These are phyloP conservation scores for Caligus rogercresseyi DNA, from an alignment of 1,140 invertebrate species.

Conservation along the genomic window DNA sequence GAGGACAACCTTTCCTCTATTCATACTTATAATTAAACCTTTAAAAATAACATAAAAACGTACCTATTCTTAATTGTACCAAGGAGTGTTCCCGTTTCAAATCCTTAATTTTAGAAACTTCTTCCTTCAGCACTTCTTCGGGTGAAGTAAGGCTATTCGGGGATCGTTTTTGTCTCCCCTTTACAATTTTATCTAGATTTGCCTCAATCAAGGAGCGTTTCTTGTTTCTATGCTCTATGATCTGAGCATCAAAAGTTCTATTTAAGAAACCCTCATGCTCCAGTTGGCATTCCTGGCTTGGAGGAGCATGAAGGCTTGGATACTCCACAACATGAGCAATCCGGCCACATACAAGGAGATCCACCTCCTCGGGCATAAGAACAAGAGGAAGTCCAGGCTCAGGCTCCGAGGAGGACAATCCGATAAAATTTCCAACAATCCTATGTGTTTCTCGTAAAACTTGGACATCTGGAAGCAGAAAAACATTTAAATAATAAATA, in stretches of 20 bases:
- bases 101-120: slow-evolving; percentile 22
- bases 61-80: slow-evolving; percentile 29
- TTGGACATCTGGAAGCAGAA: slow-evolving; percentile 23
- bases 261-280: background rate
- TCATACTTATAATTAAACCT: no score
- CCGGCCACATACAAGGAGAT: slow-evolving; percentile 12
- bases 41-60: background rate
- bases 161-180: slow-evolving; percentile 15
- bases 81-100: slow-evolving; percentile 26
- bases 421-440: slow-evolving; percentile 28
- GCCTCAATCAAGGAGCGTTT: slow-evolving; percentile 6
- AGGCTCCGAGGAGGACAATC: slow-evolving; percentile 16
- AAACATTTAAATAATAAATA: background rate
- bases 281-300: slow-evolving; percentile 13
- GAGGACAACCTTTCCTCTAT: no score
- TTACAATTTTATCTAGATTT: slow-evolving; percentile 20
- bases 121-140: slow-evolving; percentile 24
- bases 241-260: background rate
- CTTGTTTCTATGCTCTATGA: background rate
- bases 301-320: slow-evolving; percentile 3
- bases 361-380: slow-evolving; percentile 19
- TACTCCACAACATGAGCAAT: slow-evolving; percentile 11
- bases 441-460: slow-evolving; percentile 25
- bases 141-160: background rate
- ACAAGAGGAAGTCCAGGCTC: slow-evolving; percentile 11